A percentile compares a stretch with the other conserved stretches of the same genome.
Conservation (phyloP, 2,797 vertebrate genomes). For the Melanogrammus aeglefinus region DNA sequence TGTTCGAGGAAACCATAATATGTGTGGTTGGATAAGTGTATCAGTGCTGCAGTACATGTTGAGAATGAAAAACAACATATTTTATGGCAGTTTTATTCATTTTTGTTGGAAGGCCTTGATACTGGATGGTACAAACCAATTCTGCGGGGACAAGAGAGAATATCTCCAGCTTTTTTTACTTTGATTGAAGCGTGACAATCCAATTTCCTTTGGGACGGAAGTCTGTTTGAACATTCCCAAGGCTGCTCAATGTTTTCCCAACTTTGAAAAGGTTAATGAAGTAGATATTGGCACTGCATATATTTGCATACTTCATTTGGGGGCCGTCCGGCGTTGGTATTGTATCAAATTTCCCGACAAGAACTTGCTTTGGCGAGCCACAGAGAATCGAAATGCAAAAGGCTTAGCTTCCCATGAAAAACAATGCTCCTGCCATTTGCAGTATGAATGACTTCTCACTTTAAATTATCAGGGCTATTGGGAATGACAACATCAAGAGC, state of each 20-base stretch:
- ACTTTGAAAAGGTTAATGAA: constrained; percentile 37
- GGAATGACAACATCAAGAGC: not conserved
- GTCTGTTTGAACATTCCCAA: constrained; percentile 25
- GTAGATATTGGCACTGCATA: constrained; percentile 36
- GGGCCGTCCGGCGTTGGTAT: constrained; percentile 27
- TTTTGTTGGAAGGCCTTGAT: too few species aligned
- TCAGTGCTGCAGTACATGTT: too few species aligned
- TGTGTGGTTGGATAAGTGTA: too few species aligned
- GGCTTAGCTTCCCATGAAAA: constrained; percentile 28
- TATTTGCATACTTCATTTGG: constrained; percentile 47
- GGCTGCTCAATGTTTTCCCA: constrained; percentile 29
- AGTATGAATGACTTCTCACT: constrained; percentile 25
- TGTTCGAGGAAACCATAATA: too few species aligned
- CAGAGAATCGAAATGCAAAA: constrained; percentile 32
- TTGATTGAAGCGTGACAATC: constrained; percentile 22
- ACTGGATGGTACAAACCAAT: too few species aligned
- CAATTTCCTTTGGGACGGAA: not conserved
- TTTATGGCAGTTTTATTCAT: too few species aligned
- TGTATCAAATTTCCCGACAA: constrained; percentile 45
- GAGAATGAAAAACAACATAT: too few species aligned
- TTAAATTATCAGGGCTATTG: constrained; percentile 7
- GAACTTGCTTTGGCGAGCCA: constrained; percentile 30
- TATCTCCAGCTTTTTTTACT: not conserved
- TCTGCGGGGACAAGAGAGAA: too few species aligned
- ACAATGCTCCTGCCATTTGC: constrained; percentile 23